Conservation (phyloP, 2,113 vertebrate species). For the Xiphophorus couchianus region DNA sequence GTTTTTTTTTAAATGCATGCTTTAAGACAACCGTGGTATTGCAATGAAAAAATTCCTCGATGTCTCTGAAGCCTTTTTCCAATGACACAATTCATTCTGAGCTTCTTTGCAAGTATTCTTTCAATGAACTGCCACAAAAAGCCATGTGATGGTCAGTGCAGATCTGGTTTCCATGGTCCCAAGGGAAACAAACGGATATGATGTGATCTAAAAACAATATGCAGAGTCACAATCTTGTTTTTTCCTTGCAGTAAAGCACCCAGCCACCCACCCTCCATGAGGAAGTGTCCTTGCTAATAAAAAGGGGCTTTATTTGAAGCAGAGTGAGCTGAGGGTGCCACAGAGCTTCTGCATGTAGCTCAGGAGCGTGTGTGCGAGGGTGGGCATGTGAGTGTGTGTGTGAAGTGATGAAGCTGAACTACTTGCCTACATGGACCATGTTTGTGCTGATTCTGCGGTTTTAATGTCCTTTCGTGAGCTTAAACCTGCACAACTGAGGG, state of each 20-base stretch:
- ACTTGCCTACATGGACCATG: conserved; percentile 44
- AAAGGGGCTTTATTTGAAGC: conserved; percentile 40
- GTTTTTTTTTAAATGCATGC: not conserved
- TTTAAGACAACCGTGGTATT: not conserved
- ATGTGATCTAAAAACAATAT: conserved; percentile 7
- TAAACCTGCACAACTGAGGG: conserved; percentile 43
- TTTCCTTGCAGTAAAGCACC: not conserved
- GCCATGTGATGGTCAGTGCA: conserved; percentile 27
- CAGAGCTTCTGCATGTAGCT: conserved; percentile 28
- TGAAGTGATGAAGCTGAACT: conserved; percentile 46
- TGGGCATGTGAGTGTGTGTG: not conserved
- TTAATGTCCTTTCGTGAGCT: conserved; percentile 52
- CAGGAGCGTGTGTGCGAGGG: conserved; percentile 26
- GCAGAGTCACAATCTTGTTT: conserved; percentile 6
- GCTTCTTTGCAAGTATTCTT: conserved; percentile 22
- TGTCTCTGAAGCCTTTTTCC: not conserved
- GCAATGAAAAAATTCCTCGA: not conserved
- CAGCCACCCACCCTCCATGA: conserved; percentile 6
- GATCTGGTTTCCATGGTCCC: conserved; percentile 46
- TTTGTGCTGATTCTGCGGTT: conserved; percentile 46
- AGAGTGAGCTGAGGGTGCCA: conserved; percentile 30
- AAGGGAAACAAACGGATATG: conserved; percentile 7
- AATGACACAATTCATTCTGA: not conserved
- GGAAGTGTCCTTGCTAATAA: conserved; percentile 49
- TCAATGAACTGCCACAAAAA: too few species aligned